phyloP scores from a whole-genome alignment of 2,888 invertebrate species.

The Myathropa florea region DNA sequence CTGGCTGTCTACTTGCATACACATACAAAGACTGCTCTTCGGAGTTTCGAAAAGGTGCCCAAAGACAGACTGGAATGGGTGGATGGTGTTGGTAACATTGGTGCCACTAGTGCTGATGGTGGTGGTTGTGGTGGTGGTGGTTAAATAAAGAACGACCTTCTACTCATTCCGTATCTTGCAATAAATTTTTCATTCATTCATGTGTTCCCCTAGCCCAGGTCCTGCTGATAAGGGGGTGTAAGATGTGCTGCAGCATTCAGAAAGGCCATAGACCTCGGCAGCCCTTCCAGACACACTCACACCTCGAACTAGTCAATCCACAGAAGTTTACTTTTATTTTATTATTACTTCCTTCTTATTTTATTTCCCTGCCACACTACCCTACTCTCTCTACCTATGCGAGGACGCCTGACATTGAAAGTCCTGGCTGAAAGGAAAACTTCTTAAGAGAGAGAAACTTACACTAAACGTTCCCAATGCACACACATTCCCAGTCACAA shows the following conservation, averaged over 20 bases:
- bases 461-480: constrained; percentile 65
- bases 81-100: not conserved
- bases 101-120: not conserved
- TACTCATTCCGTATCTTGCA: constrained; percentile 58
- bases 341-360: constrained; percentile 56
- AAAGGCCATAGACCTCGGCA: constrained; percentile 58
- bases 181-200: constrained; percentile 69
- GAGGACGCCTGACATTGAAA: constrained; percentile 49
- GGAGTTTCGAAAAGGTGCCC: constrained; percentile 18
- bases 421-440: constrained; percentile 46
- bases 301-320: constrained; percentile 22
- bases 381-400: constrained; percentile 1
- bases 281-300: constrained; percentile 9
- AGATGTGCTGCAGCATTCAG: constrained; percentile 56
- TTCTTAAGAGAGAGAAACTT: constrained; percentile 66
- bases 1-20: constrained; percentile 56
- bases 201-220: constrained; percentile 44
- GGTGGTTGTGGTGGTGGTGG: not conserved
- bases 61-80: constrained; percentile 13
- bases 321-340: constrained; percentile 64
- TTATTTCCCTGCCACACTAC: constrained; percentile 35
- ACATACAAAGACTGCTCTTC: constrained; percentile 44
- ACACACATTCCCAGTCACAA: constrained; percentile 56
- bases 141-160: constrained; percentile 51
- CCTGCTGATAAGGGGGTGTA: constrained; percentile 31